A percentile compares a stretch with the other conserved stretches of the same genome.
Conservation (phyloP, 2,888 invertebrate species). For the Lapara coniferarum region DNA sequence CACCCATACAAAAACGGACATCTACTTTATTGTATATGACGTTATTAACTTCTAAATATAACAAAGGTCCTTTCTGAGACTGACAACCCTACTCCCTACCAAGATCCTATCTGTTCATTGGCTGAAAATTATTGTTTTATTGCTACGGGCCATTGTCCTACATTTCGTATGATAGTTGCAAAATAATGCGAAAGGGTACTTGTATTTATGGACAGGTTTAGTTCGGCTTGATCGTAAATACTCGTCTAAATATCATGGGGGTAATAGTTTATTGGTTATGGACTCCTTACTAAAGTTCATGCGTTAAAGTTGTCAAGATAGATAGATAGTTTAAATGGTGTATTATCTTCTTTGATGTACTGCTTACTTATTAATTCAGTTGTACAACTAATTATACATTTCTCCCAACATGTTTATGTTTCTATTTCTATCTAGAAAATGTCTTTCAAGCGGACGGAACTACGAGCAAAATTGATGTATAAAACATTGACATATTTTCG, state of each 20-base stretch:
- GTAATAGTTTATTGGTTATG: neutral
- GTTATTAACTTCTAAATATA: neutral
- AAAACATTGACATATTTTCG: no score
- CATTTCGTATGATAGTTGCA: constrained; percentile 16
- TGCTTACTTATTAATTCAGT: no score
- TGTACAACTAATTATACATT: no score
- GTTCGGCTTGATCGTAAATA: neutral
- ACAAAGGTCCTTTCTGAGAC: neutral
- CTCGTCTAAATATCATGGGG: neutral
- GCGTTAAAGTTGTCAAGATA: neutral
- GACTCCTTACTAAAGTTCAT: neutral
- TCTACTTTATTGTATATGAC: no score
- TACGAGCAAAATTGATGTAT: no score
- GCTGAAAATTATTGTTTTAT: constrained; percentile 33
- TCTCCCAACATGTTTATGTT: no score
- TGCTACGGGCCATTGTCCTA: constrained; percentile 27
- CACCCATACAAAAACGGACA: no score
- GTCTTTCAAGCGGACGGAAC: no score
- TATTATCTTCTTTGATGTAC: neutral
- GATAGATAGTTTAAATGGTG: no score
- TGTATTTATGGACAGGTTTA: constrained; percentile 8
- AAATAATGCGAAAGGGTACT: constrained; percentile 14
- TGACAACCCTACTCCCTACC: neutral
- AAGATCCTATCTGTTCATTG: constrained; percentile 30
- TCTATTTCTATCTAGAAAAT: no score